Evolutionary conservation across 2,797 vertebrate species (phyloP), one percentile per base, ranked within the genome.

Genomic region (Ficedula albicollis): DNA sequence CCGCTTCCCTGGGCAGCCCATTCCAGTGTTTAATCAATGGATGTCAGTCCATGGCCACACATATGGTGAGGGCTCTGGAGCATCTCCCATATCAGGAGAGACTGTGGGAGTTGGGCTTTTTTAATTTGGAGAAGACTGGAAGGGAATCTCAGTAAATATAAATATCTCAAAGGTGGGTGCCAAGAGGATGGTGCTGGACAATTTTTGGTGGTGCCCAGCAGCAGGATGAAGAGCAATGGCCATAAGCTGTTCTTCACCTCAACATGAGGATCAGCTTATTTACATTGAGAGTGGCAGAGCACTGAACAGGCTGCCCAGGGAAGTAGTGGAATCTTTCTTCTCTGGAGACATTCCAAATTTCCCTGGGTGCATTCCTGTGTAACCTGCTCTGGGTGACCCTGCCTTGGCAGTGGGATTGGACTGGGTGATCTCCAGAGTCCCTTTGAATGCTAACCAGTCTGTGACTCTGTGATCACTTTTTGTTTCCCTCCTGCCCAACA

Each of bases 101-200:
- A 3, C 46, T 20, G 6, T 7, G 46, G 16, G 23, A 60, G 6
- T 4, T 13, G 54, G 5, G 39, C 3, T 1, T 16, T 60, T 60
- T 39, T 10, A 14, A 38, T 76, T 12, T 39, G 48, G 6, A 11
- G 26, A 17, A 43, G 13, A 25, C 23, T 29, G 11, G 20, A 44
- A 76, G 39, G 7, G n/a, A 46, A 21, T 38, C 15, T 60, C 55
- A 39, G 2, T 44, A 15, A 0, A 0, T 38, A 13, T 59, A 44
- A 51, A 2, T n/a, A n/a, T 23, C 12, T 59, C 38, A 16, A 20
- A 44, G 12, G 10, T 10, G 2, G 12, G 3, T 44, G 29, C 27
- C 7, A 16, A 19, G 38, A 44, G 13, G n/a, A 29, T 44, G n/a
- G 27, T 67, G 23, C 19, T 1, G 1, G 29, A 10, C 4, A 3